Conservation (phyloP, 2,888 invertebrate species). For the Hypercompe scribonia region DNA sequence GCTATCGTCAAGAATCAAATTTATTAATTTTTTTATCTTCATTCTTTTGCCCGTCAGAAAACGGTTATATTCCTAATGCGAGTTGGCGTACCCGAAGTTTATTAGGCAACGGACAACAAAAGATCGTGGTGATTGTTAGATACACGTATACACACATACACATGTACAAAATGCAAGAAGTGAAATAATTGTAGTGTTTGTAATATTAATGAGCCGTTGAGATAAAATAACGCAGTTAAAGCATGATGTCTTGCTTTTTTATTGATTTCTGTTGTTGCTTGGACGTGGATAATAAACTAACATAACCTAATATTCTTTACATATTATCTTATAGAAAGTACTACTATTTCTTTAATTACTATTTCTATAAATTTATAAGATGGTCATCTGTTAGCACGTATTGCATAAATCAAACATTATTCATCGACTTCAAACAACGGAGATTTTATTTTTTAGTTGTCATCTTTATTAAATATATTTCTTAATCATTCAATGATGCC, state of each 20-base stretch:
- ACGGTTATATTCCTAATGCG: too few relatives aligned
- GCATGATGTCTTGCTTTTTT: not conserved
- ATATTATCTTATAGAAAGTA: not conserved
- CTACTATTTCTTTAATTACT: not conserved
- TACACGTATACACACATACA: too few relatives aligned
- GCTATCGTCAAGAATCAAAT: too few relatives aligned
- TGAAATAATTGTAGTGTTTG: not conserved
- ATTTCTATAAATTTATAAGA: not conserved
- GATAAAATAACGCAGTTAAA: not conserved
- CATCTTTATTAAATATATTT: not conserved
- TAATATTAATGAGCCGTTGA: not conserved
- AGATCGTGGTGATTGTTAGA: too few relatives aligned
- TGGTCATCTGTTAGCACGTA: not conserved
- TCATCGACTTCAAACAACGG: not conserved
- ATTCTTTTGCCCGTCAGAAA: too few relatives aligned
- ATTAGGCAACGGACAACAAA: too few relatives aligned
- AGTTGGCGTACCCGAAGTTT: too few relatives aligned
- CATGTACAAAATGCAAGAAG: not conserved
- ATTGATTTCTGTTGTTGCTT: not conserved
- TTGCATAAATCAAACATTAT: not conserved
- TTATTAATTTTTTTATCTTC: too few relatives aligned
- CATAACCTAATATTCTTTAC: not conserved
- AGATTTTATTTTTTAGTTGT: not conserved
- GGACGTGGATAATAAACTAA: not conserved
- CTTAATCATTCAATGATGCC: too few relatives aligned